phyloP scores from a whole-genome alignment of 2,113 vertebrate genomes.

The Neomonachus schauinslandi region DNA sequence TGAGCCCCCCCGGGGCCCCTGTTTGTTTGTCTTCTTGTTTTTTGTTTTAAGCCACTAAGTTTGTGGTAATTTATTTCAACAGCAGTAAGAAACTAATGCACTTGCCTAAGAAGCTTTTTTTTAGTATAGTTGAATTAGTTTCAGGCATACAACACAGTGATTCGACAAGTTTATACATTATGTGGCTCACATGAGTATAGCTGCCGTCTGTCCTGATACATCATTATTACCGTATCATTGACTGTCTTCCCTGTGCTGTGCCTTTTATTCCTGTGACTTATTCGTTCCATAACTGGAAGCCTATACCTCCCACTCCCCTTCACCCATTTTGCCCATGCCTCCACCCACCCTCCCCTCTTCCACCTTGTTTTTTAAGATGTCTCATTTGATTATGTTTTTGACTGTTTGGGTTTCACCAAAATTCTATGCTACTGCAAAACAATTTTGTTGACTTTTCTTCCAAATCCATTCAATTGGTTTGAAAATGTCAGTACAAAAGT shows the following conservation, averaged over 20 bases:
- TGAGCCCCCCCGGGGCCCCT: neutral
- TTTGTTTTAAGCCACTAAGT: neutral
- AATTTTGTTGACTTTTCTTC: neutral
- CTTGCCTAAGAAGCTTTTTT: neutral
- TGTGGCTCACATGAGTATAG: neutral
- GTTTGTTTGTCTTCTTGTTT: neutral
- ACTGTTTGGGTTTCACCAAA: neutral
- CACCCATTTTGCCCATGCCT: neutral
- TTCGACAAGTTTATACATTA: neutral
- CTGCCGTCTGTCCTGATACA: neutral
- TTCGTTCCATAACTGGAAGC: neutral
- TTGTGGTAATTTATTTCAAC: neutral
- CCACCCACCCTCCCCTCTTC: neutral
- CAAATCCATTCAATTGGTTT: neutral
- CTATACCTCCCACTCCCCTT: neutral
- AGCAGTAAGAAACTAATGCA: neutral
- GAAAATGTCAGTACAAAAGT: neutral
- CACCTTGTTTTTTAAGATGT: neutral
- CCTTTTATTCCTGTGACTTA: neutral
- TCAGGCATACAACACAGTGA: neutral
- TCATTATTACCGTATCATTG: neutral
- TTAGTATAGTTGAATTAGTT: neutral
- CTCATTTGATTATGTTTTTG: neutral
- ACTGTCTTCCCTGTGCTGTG: neutral
- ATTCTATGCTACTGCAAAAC: neutral